Evolutionary conservation across 2,888 invertebrate genomes (phyloP).

Genomic region (Limnephilus auricula): DNA sequence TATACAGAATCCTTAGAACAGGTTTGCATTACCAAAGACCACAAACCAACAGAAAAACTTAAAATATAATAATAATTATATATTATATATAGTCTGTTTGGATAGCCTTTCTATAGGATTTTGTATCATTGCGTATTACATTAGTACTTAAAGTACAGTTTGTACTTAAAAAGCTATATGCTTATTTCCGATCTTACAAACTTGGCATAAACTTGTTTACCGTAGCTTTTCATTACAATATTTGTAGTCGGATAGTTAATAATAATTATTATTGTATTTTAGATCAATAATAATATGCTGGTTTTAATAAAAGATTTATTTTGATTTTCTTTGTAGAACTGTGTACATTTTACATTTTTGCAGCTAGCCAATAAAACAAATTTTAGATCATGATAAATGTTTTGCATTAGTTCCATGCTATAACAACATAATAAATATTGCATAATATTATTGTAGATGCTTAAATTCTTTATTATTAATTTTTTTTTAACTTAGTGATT

Average conservation of each 20-base stretch:
- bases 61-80: neutral
- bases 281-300: neutral
- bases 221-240: conserved; percentile 57
- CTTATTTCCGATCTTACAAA: conserved; percentile 41
- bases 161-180: conserved; percentile 58
- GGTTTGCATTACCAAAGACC: neutral
- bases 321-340: neutral
- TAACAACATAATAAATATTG: neutral
- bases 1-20: neutral
- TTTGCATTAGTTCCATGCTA: neutral
- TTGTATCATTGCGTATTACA: conserved; percentile 13
- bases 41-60: neutral
- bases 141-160: conserved; percentile 21
- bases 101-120: neutral
- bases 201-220: conserved; percentile 51
- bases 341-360: neutral
- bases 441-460: neutral
- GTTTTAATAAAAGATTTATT: neutral
- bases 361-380: neutral
- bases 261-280: neutral
- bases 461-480: neutral
- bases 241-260: conserved; percentile 1
- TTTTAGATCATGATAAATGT: neutral
- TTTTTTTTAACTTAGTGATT: neutral
- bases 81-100: neutral